These are phyloP conservation scores for Lophius piscatorius DNA, from an alignment of 2,113 vertebrate genomes.

Conservation along the genomic window DNA sequence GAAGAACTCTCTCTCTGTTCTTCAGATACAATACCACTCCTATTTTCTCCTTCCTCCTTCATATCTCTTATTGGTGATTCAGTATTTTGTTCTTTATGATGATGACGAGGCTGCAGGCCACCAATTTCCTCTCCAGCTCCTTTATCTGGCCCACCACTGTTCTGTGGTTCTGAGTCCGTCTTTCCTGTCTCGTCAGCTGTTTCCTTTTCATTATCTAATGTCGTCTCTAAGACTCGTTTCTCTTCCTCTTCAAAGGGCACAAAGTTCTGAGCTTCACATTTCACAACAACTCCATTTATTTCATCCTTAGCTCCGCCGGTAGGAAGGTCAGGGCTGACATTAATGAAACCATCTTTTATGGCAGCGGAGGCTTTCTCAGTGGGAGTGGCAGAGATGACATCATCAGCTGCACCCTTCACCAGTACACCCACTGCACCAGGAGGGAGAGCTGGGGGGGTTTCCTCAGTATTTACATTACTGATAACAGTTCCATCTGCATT, in stretches of 20 bases:
- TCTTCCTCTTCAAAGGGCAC: conserved; percentile 23
- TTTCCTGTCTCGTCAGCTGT: conserved; percentile 40
- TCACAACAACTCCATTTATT: conserved; percentile 25
- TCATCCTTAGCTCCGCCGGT: conserved; percentile 6
- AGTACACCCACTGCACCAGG: conserved; percentile 3
- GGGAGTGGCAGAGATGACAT: conserved; percentile 21
- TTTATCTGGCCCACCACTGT: conserved; percentile 46
- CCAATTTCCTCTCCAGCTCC: conserved; percentile 36
- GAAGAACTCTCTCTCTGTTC: conserved; percentile 7
- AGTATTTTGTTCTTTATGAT: conserved; percentile 19
- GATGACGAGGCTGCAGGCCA: conserved; percentile 29
- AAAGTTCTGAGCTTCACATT: conserved; percentile 10
- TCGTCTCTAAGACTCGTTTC: conserved; percentile 14
- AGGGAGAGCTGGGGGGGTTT: conserved; percentile 4
- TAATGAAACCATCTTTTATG: conserved; percentile 38
- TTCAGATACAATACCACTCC: conserved; percentile 22
- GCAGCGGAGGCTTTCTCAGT: conserved; percentile 30
- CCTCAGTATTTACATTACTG: no score
- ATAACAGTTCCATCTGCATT: conserved; percentile 4
- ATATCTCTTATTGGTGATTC: conserved; percentile 18
- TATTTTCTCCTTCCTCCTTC: conserved; percentile 34
- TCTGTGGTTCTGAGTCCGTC: conserved; percentile 21
- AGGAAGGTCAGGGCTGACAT: conserved; percentile 27
- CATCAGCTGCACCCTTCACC: conserved; percentile 20
- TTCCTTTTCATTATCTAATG: conserved; percentile 49